Base-by-base conservation (phyloP, 2,113 vertebrate species). In the Heloderma charlesbogerti region DNA sequence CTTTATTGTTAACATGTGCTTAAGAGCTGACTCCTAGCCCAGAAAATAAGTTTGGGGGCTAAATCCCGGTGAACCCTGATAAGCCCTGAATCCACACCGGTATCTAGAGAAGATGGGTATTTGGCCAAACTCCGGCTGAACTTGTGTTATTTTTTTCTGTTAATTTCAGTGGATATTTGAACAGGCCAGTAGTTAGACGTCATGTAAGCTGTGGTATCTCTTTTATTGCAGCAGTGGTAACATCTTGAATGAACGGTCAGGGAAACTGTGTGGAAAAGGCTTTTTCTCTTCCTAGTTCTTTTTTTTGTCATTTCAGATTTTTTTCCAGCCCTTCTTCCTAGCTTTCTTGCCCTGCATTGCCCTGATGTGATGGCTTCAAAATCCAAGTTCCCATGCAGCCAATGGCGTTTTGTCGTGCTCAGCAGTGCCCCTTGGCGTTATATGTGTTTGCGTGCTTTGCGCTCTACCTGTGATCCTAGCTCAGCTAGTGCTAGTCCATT, bases 401-500 rank as follows among this genome's bases (percentile, higher is more conserved):
- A 75, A 63, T 91, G 3, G 51, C 3, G 92, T 89, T 1, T 66
- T 54, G 29, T 54, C 40, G 37, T 31, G n/a, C 51, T 31, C 45
- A 3, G 43, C 90, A 72, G n/a, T 71, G 20, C 37, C 66, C 6
- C 51, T 66, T 12, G 43, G 5, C 16, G 80, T 66, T 88, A 6
- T 75, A 1, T 66, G 22, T 25, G n/a, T 74, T 7, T 3, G 1
- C 0, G 20, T 86, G 75, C 25, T n/a, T 91, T 54, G 60, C 69
- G 85, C 78, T 29, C 66, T 92, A 10, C 78, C 87, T 81, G 29
- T 40, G 67, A 84, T 84, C 87, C 77, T 75, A 80, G 29, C 40
- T 90, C 86, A 88, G 34, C 43, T 92, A 88, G 34, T 72, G 83
- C 77, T 90, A 80, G 79, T 94, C 95, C 94, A 96, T 97, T 97